Evolutionary conservation across 1,140 invertebrate species (phyloP).

Genomic region (Tyrophagus putrescentiae): DNA sequence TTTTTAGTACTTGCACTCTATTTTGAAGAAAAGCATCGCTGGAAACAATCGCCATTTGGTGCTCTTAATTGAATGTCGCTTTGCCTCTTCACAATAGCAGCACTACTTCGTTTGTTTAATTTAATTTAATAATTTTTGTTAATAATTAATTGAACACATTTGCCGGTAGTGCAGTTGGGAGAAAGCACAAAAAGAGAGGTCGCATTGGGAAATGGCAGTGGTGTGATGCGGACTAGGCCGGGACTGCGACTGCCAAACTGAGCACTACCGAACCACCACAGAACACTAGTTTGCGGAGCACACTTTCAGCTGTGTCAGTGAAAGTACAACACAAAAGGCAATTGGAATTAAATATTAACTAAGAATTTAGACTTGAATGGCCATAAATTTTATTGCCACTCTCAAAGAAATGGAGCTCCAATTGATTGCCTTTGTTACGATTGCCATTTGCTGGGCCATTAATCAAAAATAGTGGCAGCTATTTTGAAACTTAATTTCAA

Average conservation of each 20-base stretch:
- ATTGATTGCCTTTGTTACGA: constrained; percentile 15
- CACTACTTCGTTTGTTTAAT: neutral
- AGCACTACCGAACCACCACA: no score
- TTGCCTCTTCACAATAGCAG: neutral
- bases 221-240: no score
- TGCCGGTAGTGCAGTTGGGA: neutral
- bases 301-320: no score
- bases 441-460: neutral
- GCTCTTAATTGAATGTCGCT: neutral
- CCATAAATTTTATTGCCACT: constrained; percentile 6
- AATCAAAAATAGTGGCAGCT: neutral
- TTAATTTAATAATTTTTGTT: constrained; percentile 11
- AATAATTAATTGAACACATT: constrained; percentile 9
- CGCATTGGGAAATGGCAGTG: neutral
- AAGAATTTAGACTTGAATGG: neutral
- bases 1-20: no score
- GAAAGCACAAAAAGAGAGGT: neutral
- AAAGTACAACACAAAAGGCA: no score
- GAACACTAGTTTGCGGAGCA: no score
- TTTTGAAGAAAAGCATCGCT: no score
- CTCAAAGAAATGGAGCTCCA: constrained; percentile 2
- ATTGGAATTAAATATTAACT: constrained; percentile 14
- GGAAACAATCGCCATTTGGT: no score
- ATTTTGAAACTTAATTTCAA: no score
- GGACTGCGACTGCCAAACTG: no score